These are phyloP conservation scores for Tetramorium simillimum DNA, from an alignment of 1,140 invertebrate species.

Conservation along the genomic window DNA sequence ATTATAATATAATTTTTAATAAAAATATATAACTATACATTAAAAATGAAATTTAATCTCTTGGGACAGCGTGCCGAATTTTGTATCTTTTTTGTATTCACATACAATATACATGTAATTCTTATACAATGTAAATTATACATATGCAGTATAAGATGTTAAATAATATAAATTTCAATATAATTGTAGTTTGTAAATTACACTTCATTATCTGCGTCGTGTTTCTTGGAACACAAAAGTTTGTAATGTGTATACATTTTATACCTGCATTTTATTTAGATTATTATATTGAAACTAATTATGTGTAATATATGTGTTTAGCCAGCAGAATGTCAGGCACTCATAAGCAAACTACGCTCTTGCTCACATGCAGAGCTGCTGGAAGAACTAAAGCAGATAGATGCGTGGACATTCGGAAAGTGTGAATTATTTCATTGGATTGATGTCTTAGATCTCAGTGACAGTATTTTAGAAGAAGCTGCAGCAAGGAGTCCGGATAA, in stretches of 20 bases:
- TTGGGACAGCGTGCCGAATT: background rate
- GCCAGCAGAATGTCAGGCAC: conserved; percentile 92
- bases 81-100: background rate
- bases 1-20: too few relatives aligned
- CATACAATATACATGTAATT: background rate
- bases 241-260: background rate
- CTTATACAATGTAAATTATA: background rate
- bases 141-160: background rate
- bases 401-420: conserved; percentile 96
- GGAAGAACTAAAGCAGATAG: conserved; percentile 91
- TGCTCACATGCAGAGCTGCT: conserved; percentile 91
- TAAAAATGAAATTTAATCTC: conserved; percentile 5
- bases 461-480: conserved; percentile 92
- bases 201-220: background rate
- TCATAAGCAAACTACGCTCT: conserved; percentile 92
- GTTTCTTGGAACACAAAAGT: background rate
- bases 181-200: background rate
- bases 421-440: conserved; percentile 97
- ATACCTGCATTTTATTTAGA: background rate
- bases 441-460: conserved; percentile 94
- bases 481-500: conserved; percentile 88
- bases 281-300: conserved; percentile 17
- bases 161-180: background rate
- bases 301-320: conserved; percentile 77
- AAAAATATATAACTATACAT: background rate